Conservation (phyloP, 2,113 vertebrate species). For the Micronycteris hirsuta region DNA sequence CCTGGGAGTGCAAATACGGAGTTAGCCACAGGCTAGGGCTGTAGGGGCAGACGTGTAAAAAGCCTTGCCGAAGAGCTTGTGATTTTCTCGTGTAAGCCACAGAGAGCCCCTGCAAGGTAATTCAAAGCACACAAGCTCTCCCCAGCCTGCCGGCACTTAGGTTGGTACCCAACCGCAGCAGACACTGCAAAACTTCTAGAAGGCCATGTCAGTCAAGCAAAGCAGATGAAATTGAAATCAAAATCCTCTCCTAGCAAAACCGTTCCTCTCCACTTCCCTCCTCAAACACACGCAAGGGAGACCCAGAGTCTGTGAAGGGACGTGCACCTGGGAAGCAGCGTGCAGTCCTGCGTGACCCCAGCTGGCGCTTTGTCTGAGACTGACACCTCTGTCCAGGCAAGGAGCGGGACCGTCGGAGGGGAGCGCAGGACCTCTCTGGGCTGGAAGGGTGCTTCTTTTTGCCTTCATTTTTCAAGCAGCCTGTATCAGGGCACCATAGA, state of each 20-base stretch:
- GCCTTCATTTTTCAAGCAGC: slow-evolving; percentile 67
- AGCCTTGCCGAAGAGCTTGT: background rate
- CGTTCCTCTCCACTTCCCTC: background rate
- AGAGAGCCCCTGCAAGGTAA: background rate
- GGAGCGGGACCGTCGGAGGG: background rate
- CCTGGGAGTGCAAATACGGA: fast-evolving
- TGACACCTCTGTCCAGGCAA: background rate
- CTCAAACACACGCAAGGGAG: background rate
- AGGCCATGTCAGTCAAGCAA: background rate
- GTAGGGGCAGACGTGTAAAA: background rate
- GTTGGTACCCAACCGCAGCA: background rate
- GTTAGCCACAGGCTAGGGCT: background rate
- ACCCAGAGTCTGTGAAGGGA: background rate
- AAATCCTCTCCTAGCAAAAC: background rate
- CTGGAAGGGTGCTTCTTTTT: slow-evolving; percentile 23
- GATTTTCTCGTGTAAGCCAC: background rate
- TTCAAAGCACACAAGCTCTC: background rate
- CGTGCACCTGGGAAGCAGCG: fast-evolving
- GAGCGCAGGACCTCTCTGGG: background rate
- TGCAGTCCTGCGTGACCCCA: background rate
- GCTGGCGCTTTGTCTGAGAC: background rate
- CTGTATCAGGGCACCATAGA: slow-evolving; percentile 49
- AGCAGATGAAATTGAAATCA: background rate
- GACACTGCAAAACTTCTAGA: background rate
- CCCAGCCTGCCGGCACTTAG: background rate